Evolutionary conservation across 2,797 vertebrate genomes (phyloP).

Genomic region (Pterois miles): DNA sequence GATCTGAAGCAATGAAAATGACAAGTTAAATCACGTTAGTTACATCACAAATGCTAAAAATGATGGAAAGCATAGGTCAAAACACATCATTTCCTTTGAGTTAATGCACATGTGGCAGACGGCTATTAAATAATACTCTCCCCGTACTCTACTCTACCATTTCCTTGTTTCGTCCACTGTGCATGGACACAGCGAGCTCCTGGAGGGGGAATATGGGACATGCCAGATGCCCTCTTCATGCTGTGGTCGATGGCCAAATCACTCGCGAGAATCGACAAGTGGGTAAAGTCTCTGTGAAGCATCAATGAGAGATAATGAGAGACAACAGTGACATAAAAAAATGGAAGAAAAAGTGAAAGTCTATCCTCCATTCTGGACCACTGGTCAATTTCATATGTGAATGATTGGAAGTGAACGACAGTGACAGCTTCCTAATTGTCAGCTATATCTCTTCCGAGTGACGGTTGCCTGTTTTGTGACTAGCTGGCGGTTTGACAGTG

Average conservation of each 20-base stretch:
- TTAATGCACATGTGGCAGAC: constrained; percentile 3
- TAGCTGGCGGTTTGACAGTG: constrained; percentile 15
- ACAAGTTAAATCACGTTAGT: no score
- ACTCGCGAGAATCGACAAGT: constrained; percentile 48
- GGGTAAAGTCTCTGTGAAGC: constrained; percentile 59
- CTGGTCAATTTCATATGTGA: constrained; percentile 37
- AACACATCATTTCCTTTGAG: background rate
- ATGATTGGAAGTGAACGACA: constrained; percentile 34
- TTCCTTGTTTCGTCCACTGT: background rate
- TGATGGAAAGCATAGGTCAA: background rate
- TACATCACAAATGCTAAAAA: background rate
- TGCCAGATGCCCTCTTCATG: constrained; percentile 36
- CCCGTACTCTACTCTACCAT: background rate
- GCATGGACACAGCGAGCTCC: constrained; percentile 7
- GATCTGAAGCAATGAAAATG: background rate
- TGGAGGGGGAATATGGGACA: constrained; percentile 4
- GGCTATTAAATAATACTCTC: constrained; percentile 2
- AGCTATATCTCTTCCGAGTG: constrained; percentile 8
- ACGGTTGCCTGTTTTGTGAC: constrained; percentile 33
- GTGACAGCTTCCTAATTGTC: constrained; percentile 55
- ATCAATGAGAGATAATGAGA: constrained; percentile 55
- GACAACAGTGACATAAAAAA: constrained; percentile 20
- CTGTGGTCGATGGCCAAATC: constrained; percentile 24
- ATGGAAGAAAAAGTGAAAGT: constrained; percentile 2
- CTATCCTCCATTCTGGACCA: constrained; percentile 9